Evolutionary conservation across 1,140 invertebrate genomes (phyloP).

Genomic region (Hylyphantes graminicola): DNA sequence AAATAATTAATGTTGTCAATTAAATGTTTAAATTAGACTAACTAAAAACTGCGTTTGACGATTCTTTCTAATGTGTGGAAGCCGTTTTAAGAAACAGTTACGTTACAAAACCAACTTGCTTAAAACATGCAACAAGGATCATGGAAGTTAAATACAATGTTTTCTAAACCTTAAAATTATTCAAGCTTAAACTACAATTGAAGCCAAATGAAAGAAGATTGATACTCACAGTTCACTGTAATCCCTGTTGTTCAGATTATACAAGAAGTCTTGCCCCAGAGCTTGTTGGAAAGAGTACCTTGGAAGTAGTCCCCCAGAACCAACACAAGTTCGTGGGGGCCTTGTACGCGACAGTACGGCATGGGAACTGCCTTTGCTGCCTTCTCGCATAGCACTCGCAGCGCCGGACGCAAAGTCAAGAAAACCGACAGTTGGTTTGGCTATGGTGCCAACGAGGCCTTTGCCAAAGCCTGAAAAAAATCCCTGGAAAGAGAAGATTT

Average conservation of each 20-base stretch:
- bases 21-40: no score
- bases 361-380: conserved; percentile 74
- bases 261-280: conserved; percentile 85
- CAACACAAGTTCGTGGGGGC: conserved; percentile 81
- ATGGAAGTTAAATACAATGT: no score
- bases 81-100: no score
- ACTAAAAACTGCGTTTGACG: no score
- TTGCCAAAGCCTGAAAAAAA: conserved; percentile 92
- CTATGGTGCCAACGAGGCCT: conserved; percentile 93
- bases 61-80: no score
- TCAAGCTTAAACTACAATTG: no score
- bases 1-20: no score
- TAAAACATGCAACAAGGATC: no score
- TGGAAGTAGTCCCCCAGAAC: conserved; percentile 85
- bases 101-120: no score
- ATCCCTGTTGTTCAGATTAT: conserved; percentile 81
- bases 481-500: conserved; percentile 72
- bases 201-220: neutral
- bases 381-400: conserved; percentile 90
- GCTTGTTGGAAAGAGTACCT: conserved; percentile 81
- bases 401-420: conserved; percentile 94
- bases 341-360: conserved; percentile 73
- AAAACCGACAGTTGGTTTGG: conserved; percentile 95
- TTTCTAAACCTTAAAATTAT: no score
- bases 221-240: conserved; percentile 77